phyloP scores from a whole-genome alignment of 2,113 vertebrate species.

The Aldabrachelys gigantea region DNA sequence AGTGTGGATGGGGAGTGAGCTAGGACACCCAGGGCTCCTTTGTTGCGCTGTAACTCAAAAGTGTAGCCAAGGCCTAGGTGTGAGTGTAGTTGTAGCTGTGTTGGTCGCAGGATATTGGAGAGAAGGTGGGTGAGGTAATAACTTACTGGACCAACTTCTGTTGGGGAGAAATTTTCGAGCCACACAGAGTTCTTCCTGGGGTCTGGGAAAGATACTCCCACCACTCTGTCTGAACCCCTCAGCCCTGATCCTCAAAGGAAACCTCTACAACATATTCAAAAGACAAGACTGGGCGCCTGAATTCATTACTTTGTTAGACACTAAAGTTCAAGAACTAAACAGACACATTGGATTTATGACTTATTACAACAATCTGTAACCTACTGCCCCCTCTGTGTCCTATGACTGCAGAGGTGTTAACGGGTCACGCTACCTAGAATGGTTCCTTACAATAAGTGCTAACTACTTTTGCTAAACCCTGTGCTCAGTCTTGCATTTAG shows the following conservation, averaged over 20 bases:
- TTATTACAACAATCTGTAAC: neutral
- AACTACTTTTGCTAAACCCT: neutral
- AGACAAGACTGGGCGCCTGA: neutral
- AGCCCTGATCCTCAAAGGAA: neutral
- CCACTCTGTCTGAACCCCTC: neutral
- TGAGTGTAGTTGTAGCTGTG: neutral
- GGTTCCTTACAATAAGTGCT: neutral
- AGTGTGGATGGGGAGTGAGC: too few relatives aligned
- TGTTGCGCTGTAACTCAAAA: too few relatives aligned
- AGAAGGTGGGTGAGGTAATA: neutral
- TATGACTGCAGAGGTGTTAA: neutral
- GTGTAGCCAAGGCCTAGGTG: too few relatives aligned
- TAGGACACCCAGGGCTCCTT: too few relatives aligned
- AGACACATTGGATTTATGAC: neutral
- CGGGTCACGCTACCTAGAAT: neutral
- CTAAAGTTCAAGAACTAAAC: neutral
- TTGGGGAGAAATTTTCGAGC: neutral
- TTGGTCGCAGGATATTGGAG: neutral
- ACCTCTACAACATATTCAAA: neutral
- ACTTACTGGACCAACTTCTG: neutral
- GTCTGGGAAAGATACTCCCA: neutral
- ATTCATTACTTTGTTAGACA: neutral
- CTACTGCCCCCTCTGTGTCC: neutral
- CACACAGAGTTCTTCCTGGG: neutral
- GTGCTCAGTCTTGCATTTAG: neutral